These are phyloP conservation scores for Mus pahari DNA, from an alignment of 2,113 vertebrate species.

Conservation along the genomic window DNA sequence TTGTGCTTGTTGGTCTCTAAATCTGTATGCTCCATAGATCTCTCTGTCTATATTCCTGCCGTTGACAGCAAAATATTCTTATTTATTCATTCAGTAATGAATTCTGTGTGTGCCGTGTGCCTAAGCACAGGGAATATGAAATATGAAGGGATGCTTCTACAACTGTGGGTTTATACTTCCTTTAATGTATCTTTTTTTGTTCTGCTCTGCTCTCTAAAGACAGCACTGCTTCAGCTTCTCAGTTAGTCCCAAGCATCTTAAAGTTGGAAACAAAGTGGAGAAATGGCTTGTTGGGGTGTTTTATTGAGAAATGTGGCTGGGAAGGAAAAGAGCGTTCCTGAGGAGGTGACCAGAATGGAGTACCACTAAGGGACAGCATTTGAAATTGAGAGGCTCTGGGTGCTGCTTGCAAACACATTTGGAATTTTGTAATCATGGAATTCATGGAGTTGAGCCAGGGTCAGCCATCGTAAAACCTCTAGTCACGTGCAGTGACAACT, in stretches of 20 bases:
- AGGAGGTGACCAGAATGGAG: background rate
- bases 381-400: background rate
- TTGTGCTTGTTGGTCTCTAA: background rate
- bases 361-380: background rate
- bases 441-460: constrained; percentile 14
- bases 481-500: background rate
- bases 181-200: background rate
- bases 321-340: background rate
- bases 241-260: constrained; percentile 45
- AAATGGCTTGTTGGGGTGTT: background rate
- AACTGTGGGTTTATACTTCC: constrained; percentile 26
- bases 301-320: constrained; percentile 10
- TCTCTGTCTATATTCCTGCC: constrained; percentile 26
- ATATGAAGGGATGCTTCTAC: background rate
- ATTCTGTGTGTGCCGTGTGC: background rate
- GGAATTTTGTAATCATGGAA: background rate
- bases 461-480: constrained; percentile 33
- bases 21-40: background rate
- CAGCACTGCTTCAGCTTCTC: background rate
- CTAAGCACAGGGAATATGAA: background rate
- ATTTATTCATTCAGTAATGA: constrained; percentile 1
- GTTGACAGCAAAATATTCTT: constrained; percentile 38
- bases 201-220: constrained; percentile 25
- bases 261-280: constrained; percentile 29
- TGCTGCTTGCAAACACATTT: background rate